Percentiles rank a stretch among this genome's conserved stretches.
Evolutionary conservation across 2,113 vertebrate genomes (phyloP).

Genomic region (Rhabdomys dilectus): DNA sequence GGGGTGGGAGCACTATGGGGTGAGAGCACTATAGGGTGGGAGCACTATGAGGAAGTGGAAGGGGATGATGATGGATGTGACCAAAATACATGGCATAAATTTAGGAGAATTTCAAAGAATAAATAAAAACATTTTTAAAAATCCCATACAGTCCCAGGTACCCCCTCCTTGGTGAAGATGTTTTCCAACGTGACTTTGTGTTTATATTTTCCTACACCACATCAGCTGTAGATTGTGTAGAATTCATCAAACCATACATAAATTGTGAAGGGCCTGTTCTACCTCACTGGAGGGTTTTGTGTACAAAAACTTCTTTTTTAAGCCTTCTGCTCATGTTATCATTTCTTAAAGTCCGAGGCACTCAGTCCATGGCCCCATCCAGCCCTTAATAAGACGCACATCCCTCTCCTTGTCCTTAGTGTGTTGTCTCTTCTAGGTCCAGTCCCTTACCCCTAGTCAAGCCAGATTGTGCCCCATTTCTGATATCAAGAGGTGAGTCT

Average conservation of each 20-base stretch:
- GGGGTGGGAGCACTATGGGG: too few relatives aligned
- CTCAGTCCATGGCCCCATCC: fast-evolving
- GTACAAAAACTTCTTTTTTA: not conserved
- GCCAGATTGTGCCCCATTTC: not conserved
- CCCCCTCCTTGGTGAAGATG: not conserved
- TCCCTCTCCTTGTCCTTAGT: not conserved
- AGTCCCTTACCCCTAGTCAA: not conserved
- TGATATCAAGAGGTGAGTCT: not conserved
- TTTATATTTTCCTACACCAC: not conserved
- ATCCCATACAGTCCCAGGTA: fast-evolving
- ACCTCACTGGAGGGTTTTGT: not conserved
- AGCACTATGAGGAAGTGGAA: not conserved
- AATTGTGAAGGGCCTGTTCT: not conserved
- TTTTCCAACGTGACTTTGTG: not conserved
- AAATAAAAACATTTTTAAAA: not conserved
- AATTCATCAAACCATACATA: not conserved
- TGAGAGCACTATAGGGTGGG: too few relatives aligned
- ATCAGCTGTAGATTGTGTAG: not conserved
- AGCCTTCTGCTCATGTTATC: not conserved
- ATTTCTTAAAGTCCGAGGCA: not conserved
- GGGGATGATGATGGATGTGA: not conserved
- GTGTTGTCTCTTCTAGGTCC: not conserved
- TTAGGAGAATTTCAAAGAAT: not conserved
- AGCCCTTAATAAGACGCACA: not conserved
- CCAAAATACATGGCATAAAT: not conserved